phyloP scores from a whole-genome alignment of 1,140 invertebrate species.

The Thereuonema tuberculata region DNA sequence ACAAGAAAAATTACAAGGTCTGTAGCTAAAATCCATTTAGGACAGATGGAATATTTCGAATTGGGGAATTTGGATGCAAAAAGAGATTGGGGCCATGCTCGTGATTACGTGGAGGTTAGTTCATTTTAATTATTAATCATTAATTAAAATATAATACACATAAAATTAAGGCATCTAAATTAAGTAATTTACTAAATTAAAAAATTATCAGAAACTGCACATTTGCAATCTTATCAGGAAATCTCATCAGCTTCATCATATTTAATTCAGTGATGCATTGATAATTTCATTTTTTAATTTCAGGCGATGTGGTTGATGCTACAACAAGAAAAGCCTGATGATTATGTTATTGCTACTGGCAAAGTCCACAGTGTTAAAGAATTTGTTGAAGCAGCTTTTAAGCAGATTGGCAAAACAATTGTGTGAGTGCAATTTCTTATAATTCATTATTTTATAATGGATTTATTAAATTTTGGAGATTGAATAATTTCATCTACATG shows the following conservation, averaged over 20 bases:
- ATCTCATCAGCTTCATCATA: too few species aligned
- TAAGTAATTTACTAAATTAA: too few species aligned
- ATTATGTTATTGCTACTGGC: slow-evolving; percentile 96
- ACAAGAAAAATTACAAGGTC: slow-evolving; percentile 95
- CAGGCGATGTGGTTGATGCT: slow-evolving; percentile 99
- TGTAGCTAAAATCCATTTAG: slow-evolving; percentile 88
- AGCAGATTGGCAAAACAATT: slow-evolving; percentile 45
- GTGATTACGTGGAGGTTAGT: slow-evolving; percentile 88
- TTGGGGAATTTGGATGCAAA: slow-evolving; percentile 92
- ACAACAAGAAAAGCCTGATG: slow-evolving; percentile 82
- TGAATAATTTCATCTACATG: background rate
- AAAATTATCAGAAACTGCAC: too few species aligned
- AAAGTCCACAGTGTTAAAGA: slow-evolving; percentile 88
- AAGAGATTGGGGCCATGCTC: slow-evolving; percentile 98
- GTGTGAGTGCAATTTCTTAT: slow-evolving; percentile 29
- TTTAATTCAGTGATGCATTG: too few species aligned
- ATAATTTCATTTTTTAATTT: background rate
- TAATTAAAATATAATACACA: too few species aligned
- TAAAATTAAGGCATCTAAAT: too few species aligned
- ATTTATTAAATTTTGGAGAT: background rate
- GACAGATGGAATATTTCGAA: slow-evolving; percentile 72
- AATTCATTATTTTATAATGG: background rate
- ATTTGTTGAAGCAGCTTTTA: slow-evolving; percentile 88
- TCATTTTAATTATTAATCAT: too few species aligned
- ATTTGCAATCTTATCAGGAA: too few species aligned